Evolutionary conservation across 2,797 vertebrate species (phyloP).

Genomic region (Alcedo atthis): DNA sequence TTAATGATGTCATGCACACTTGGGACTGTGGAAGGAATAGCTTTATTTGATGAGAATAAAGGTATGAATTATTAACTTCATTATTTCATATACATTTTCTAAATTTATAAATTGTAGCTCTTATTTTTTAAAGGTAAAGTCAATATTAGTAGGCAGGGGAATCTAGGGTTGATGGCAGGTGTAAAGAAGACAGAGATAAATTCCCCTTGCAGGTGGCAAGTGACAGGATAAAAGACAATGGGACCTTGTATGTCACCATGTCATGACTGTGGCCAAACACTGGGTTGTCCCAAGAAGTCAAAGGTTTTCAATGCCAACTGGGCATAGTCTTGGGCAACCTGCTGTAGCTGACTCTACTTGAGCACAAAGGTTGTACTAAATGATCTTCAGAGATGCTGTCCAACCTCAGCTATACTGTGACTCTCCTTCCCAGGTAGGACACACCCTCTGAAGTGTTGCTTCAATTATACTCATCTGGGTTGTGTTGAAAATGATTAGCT

Average conservation of each 20-base stretch:
- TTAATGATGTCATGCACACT: not conserved
- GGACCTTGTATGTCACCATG: too few species aligned
- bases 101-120: not conserved
- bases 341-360: not conserved
- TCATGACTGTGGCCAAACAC: not conserved
- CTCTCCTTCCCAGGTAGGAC: not conserved
- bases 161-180: not conserved
- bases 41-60: not conserved
- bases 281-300: rapidly evolving
- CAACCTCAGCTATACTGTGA: not conserved
- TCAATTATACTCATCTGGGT: not conserved
- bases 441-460: not conserved
- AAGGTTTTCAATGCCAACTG: not conserved
- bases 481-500: not conserved
- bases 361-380: not conserved
- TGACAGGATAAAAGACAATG: not conserved
- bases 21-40: not conserved
- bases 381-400: not conserved
- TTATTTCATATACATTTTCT: not conserved
- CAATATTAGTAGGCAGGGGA: not conserved
- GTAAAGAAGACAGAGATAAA: not conserved
- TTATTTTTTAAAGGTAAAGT: not conserved
- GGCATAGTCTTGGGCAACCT: not conserved
- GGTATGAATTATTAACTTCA: not conserved
- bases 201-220: not conserved